Base-by-base conservation (phyloP, 2,113 vertebrate genomes). In the Carollia perspicillata region DNA sequence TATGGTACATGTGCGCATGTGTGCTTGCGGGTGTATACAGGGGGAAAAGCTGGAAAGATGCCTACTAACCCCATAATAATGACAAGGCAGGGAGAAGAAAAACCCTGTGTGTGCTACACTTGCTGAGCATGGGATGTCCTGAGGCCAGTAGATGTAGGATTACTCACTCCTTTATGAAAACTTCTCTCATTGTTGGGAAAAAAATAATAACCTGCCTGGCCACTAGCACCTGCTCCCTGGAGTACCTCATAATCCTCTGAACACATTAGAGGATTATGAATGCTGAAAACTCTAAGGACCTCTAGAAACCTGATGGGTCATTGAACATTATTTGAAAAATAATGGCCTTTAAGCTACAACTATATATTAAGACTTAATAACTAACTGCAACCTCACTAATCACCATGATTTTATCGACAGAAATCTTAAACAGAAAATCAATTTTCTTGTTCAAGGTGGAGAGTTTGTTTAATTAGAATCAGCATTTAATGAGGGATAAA, bases 371-470 rank as follows among this genome's bases (percentile, higher is more conserved):
- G 84, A 97, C 79, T 84, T 95, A 95, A 90, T 96, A 97, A 89
- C 95, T 98, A 97, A 97, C 35, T 87, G 53, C 44, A 78, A 95
- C 91, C 89, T 98, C 86, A 95, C 94, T 79, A 94, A 77, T 94
- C 80, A 96, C 75, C 92, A 97, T n/a, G 44, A 96, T 95, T 98
- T 96, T 97, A 97, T 96, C 35, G 60, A 95, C n/a, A 94, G 69
- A 93, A 93, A 94, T 96, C 87, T 96, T 89, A 97, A 97, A 96
- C 40, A 96, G 75, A 96, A 97, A 97, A 97, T 97, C 88, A 91
- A 71, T 97, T 96, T 96, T 47, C 69, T 96, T 95, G 40, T 97
- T 95, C 93, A 95, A 97, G 40, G 49, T 96, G 66, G 93, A 97
- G 89, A 81, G 28, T 81, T 94, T 68, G 80, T 97, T 98, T 96